Conservation (phyloP, 2,797 vertebrate species). For the Pangasius djambal region DNA sequence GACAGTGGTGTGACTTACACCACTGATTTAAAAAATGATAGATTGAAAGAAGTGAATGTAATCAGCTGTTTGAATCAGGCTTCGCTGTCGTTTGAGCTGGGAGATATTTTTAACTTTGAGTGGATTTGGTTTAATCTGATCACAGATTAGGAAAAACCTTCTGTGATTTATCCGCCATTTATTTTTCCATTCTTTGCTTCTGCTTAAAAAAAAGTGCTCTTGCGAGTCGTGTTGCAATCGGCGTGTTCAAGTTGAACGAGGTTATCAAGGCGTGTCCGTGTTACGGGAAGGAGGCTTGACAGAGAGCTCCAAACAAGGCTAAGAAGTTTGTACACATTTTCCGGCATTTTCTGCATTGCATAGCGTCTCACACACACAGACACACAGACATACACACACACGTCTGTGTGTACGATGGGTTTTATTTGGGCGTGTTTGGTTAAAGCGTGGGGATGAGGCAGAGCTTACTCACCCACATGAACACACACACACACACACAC, state of each 20-base stretch:
- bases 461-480: slow-evolving; percentile 53
- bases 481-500: slow-evolving; percentile 25
- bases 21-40: background rate
- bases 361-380: background rate
- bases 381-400: slow-evolving; percentile 14
- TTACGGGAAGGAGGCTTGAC: slow-evolving; percentile 35
- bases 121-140: background rate
- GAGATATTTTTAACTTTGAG: background rate
- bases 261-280: slow-evolving; percentile 28
- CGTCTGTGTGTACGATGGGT: slow-evolving; percentile 52
- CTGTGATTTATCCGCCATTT: background rate
- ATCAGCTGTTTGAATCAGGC: background rate
- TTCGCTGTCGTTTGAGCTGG: background rate
- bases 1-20: background rate
- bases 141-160: background rate
- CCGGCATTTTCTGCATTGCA: background rate
- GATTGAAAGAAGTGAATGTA: background rate
- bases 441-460: slow-evolving; percentile 43
- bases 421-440: slow-evolving; percentile 62
- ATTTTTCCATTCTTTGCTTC: background rate
- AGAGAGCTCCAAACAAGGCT: slow-evolving; percentile 4
- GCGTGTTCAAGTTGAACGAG: background rate
- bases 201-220: background rate
- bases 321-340: background rate
- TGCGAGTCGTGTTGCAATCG: slow-evolving; percentile 7